Conservation (phyloP, 1,140 invertebrate genomes). For the Drosophila busckii region DNA sequence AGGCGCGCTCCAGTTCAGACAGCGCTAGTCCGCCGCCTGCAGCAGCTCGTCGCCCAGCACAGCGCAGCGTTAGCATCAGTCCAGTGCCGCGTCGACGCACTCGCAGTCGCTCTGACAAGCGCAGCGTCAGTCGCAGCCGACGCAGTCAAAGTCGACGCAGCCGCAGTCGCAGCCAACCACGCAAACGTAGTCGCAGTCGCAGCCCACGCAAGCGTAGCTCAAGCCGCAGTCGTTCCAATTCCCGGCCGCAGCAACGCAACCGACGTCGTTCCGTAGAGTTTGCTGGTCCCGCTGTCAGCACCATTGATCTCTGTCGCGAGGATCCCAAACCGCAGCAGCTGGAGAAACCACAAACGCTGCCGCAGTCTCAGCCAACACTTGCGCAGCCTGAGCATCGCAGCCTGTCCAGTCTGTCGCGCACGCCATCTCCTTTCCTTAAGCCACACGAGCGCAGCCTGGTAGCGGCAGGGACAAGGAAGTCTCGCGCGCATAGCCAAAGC, state of each 20-base stretch:
- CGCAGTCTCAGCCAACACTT: conserved; percentile 10
- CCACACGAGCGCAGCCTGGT: conserved; percentile 82
- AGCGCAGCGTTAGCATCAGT: conserved; percentile 25
- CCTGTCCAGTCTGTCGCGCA: conserved; percentile 84
- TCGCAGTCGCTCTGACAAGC: conserved; percentile 24
- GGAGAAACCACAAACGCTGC: conserved; percentile 76
- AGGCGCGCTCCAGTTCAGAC: conserved; percentile 32
- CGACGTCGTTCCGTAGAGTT: conserved; percentile 66
- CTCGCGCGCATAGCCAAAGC: conserved; percentile 77
- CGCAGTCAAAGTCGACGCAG: conserved; percentile 40
- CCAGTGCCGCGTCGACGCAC: conserved; percentile 16
- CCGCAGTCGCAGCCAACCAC: conserved; percentile 18
- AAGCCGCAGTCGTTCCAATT: conserved; percentile 58
- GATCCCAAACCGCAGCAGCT: conserved; percentile 75
- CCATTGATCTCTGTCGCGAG: conserved; percentile 76
- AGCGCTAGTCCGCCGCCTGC: conserved; percentile 36
- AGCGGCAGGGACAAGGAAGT: conserved; percentile 78
- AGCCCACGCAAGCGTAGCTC: conserved; percentile 36
- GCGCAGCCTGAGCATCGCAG: conserved; percentile 30
- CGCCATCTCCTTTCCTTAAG: conserved; percentile 89
- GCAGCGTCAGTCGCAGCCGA: conserved; percentile 30
- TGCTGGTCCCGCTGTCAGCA: conserved; percentile 59
- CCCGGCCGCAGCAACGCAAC: conserved; percentile 35
- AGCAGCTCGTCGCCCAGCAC: conserved; percentile 17
- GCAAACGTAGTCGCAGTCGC: conserved; percentile 26